These are phyloP conservation scores for Meteorus sp. DNA, from an alignment of 1,140 invertebrate genomes.

Conservation along the genomic window DNA sequence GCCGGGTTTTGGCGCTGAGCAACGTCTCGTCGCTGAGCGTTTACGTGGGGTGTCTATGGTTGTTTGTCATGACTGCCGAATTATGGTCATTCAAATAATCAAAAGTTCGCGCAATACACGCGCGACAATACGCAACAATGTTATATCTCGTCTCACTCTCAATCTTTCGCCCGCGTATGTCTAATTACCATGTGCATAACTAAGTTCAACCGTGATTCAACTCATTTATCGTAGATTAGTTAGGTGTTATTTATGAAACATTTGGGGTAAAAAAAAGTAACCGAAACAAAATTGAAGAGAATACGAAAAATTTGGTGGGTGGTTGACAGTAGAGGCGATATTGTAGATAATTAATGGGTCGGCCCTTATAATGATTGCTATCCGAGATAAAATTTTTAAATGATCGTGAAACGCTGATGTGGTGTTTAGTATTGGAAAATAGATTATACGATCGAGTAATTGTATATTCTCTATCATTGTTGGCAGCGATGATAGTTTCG, in stretches of 20 bases:
- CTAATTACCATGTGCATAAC: no score
- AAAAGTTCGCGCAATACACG: slow-evolving; percentile 79
- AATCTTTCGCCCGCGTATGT: slow-evolving; percentile 78
- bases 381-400: no score
- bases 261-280: background rate
- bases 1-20: slow-evolving; percentile 36
- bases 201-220: no score
- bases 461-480: background rate
- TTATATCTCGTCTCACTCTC: slow-evolving; percentile 77
- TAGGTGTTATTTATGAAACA: background rate
- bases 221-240: background rate
- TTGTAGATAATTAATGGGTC: slow-evolving; percentile 6
- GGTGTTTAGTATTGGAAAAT: background rate
- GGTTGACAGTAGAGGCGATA: background rate
- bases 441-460: background rate
- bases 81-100: slow-evolving; percentile 91
- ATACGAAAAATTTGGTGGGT: no score
- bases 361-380: no score
- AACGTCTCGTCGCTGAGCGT: slow-evolving; percentile 60
- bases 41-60: slow-evolving; percentile 80
- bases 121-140: slow-evolving; percentile 76
- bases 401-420: no score
- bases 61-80: slow-evolving; percentile 92
- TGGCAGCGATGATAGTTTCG: background rate
- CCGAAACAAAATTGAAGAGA: background rate